Base-by-base conservation (phyloP, 2,113 vertebrate species). In the Pica pica region DNA sequence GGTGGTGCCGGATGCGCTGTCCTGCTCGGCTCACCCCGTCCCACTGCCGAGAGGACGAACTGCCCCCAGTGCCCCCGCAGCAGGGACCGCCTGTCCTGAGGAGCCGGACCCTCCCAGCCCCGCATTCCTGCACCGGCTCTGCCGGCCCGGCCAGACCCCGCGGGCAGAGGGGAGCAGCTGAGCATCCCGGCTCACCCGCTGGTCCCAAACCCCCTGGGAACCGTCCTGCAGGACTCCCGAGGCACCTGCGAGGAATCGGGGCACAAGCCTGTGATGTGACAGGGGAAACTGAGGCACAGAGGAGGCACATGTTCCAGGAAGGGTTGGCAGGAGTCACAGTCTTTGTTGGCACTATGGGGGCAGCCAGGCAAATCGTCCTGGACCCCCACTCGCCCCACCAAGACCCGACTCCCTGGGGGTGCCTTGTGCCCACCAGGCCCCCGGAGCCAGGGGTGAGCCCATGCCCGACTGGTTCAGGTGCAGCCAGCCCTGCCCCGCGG, bases 81-180 rank as follows among this genome's bases (percentile, higher is more conserved):
- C 16, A 3, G 67, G 75, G 90, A 91, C 91, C 14, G 91, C 95
- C 95, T 80, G 93, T 44, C 71, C 80, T 5, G 1, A 18, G 22
- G 31, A 12, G 50, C 79, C 0, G 9, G 92, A 42, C 35, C 89
- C 93, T 96, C 96, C 95, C 96, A 95, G 77, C 47, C 47, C 77
- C 41, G 2, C 96, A 95, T 96, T 96, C 96, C 93, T 94, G 69
- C 61, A 75, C 90, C 12, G 12, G 90, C 81, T 84, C 93, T 55
- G 90, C 95, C 52, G 61, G 96, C 77, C 82, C 10, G 0, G 65
- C 74, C 2, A 2, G 90, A 68, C 39, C 93, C 90, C 2, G 31
- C 4, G 24, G 92, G 91, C 89, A 80, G 8, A 41, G 42, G 69
- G 83, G 44, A 13, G 2, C 3, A 6, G 24, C 27, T 5, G 63